Conservation (phyloP, 2,888 invertebrate species). For the Melanotus villosus region DNA sequence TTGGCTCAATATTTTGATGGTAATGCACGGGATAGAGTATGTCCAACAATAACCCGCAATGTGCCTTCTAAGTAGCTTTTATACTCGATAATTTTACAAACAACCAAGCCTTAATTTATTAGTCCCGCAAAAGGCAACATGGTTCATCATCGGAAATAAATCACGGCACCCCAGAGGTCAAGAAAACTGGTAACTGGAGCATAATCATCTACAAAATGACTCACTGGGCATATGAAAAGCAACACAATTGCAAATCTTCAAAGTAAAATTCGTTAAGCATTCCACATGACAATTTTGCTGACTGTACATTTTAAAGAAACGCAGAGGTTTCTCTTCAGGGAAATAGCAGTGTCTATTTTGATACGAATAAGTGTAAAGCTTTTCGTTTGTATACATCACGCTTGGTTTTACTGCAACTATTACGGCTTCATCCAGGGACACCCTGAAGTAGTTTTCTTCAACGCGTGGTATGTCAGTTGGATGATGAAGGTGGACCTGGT, state of each 20-base stretch:
- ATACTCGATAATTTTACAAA: too few species aligned
- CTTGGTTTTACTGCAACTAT: constrained; percentile 80
- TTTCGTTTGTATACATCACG: constrained; percentile 80
- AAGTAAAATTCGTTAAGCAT: constrained; percentile 78
- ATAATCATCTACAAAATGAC: too few species aligned
- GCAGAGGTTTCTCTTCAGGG: constrained; percentile 74
- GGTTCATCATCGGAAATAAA: too few species aligned
- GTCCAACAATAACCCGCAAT: too few species aligned
- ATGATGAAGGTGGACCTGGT: constrained; percentile 75
- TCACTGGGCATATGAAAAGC: constrained; percentile 77
- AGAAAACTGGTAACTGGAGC: too few species aligned
- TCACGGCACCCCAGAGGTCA: too few species aligned
- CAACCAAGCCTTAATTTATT: too few species aligned
- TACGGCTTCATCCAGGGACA: constrained; percentile 77
- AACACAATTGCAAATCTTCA: constrained; percentile 64
- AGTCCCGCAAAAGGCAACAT: too few species aligned
- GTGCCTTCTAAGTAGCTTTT: too few species aligned
- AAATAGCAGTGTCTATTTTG: constrained; percentile 78
- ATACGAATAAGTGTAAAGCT: constrained; percentile 75
- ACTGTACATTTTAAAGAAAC: constrained; percentile 78
- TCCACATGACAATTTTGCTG: constrained; percentile 81
- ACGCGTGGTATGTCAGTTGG: constrained; percentile 77
- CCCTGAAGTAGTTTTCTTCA: constrained; percentile 78
- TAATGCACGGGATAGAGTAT: too few species aligned
- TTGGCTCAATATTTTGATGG: too few species aligned